phyloP scores from a whole-genome alignment of 2,888 invertebrate genomes.

The Theretra japonica region DNA sequence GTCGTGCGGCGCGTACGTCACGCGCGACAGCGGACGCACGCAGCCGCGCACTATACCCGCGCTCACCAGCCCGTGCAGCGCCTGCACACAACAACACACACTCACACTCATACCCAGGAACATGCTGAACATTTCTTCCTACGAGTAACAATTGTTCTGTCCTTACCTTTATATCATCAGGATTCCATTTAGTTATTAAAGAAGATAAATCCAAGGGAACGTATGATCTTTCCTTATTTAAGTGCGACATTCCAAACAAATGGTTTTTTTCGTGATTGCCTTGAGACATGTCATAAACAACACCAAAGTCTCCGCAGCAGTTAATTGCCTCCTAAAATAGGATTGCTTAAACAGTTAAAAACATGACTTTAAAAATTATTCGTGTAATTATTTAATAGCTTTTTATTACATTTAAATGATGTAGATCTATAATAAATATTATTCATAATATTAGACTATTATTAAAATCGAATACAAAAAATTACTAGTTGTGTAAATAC shows the following conservation, averaged over 20 bases:
- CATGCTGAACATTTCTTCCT: not conserved
- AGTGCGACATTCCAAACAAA: conserved; percentile 44
- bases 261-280: conserved; percentile 36
- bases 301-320: not conserved
- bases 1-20: conserved; percentile 51
- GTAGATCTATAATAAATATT: no score
- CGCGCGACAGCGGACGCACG: conserved; percentile 63
- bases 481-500: no score
- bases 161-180: conserved; percentile 43
- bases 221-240: conserved; percentile 44
- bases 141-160: no score
- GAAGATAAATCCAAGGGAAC: conserved; percentile 45
- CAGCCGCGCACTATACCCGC: conserved; percentile 62
- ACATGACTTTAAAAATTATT: not conserved
- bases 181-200: conserved; percentile 38
- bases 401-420: no score
- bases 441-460: no score
- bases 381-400: no score
- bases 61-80: conserved; percentile 50
- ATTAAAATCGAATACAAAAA: no score
- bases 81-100: conserved; percentile 40
- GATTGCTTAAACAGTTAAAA: not conserved
- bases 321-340: not conserved
- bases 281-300: not conserved
- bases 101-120: not conserved